Evolutionary conservation across 2,888 invertebrate genomes (phyloP).

Genomic region (Cerceris ruficornis): DNA sequence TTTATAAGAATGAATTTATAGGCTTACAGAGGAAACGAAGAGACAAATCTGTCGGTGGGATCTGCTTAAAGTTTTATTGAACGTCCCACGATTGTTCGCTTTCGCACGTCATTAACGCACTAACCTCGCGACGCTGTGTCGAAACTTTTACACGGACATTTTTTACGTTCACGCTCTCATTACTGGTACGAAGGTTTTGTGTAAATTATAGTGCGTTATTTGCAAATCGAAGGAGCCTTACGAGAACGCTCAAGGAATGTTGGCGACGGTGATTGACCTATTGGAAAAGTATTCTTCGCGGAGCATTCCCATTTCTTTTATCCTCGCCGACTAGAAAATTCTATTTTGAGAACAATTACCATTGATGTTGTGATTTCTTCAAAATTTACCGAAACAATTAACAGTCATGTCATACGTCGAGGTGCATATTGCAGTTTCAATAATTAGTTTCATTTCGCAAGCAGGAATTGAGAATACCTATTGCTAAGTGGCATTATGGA

Average conservation of each 20-base stretch:
- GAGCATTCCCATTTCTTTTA: no score
- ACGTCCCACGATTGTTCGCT: background rate
- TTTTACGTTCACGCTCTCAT: conserved; percentile 80
- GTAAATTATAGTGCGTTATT: conserved; percentile 35
- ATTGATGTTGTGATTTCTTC: no score
- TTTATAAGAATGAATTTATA: no score
- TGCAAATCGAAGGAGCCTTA: conserved; percentile 8
- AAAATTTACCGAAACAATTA: no score
- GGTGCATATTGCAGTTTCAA: background rate
- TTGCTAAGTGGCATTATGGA: no score
- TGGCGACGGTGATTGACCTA: background rate
- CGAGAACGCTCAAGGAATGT: background rate
- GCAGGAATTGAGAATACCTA: no score
- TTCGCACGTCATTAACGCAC: conserved; percentile 25
- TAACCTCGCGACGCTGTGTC: conserved; percentile 50
- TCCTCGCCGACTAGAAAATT: no score
- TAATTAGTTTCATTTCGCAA: background rate
- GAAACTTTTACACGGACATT: conserved; percentile 67
- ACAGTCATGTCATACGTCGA: background rate
- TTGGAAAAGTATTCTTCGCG: background rate
- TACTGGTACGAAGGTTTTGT: conserved; percentile 74
- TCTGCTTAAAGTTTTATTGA: background rate
- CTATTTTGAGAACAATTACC: no score
- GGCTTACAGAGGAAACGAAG: no score
- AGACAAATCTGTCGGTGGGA: no score